A percentile compares a stretch with the other conserved stretches of the same genome.
These are phyloP conservation scores for Rhamphomyia laevipes DNA, from an alignment of 2,888 invertebrate genomes.

Conservation along the genomic window DNA sequence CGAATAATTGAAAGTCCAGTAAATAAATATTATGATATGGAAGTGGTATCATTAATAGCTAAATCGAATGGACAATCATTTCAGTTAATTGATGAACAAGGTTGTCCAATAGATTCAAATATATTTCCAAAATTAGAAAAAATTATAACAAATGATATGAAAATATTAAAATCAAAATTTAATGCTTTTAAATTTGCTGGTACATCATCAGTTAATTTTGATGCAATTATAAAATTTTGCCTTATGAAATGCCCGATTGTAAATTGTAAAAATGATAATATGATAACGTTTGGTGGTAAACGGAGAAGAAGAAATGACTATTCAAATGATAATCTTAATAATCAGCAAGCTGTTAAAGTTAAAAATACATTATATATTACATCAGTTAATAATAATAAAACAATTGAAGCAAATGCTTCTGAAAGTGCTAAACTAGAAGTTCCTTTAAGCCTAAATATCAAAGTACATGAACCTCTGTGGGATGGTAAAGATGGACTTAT, in stretches of 20 bases:
- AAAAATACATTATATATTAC: neutral
- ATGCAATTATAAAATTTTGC: constrained; percentile 73
- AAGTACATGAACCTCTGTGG: constrained; percentile 42
- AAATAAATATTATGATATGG: constrained; percentile 47
- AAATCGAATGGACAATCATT: constrained; percentile 67
- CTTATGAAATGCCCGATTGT: constrained; percentile 55
- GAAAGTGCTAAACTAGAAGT: constrained; percentile 22
- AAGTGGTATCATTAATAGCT: constrained; percentile 68
- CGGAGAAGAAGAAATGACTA: constrained; percentile 22
- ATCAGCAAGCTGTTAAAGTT: neutral
- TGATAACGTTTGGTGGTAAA: constrained; percentile 27
- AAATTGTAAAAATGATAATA: constrained; percentile 34
- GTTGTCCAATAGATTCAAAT: constrained; percentile 63
- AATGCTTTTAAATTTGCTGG: constrained; percentile 80
- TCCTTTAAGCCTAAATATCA: constrained; percentile 45
- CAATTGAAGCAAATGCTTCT: constrained; percentile 4
- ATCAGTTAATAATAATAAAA: constrained; percentile 2
- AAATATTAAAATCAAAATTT: constrained; percentile 49
- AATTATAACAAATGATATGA: constrained; percentile 26
- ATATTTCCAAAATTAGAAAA: constrained; percentile 42
- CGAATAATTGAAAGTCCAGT: constrained; percentile 47
- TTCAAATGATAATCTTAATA: neutral
- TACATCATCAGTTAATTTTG: constrained; percentile 70
- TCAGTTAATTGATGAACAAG: constrained; percentile 59
- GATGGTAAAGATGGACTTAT: constrained; percentile 24